Percentiles rank a stretch among this genome's conserved stretches.
Conservation (phyloP, 2,888 invertebrate species). For the Andrena praecox region DNA sequence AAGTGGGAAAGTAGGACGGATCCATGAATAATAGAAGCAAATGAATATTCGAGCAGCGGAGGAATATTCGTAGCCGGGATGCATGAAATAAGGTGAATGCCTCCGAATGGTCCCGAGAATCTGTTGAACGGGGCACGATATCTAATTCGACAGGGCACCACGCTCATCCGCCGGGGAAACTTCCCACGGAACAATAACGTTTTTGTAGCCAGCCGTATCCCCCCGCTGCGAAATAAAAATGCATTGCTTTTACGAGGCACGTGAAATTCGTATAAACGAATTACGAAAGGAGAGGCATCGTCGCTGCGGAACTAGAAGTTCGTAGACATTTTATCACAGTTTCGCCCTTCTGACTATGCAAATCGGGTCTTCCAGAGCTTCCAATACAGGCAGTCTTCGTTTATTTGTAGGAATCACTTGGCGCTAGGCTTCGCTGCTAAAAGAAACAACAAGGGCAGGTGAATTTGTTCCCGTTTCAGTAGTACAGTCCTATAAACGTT, state of each 20-base stretch:
- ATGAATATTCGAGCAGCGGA: constrained; percentile 60
- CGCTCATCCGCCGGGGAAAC: background rate
- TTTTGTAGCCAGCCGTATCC: background rate
- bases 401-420: too few species aligned
- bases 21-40: constrained; percentile 58
- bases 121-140: constrained; percentile 17
- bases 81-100: constrained; percentile 53
- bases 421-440: too few species aligned
- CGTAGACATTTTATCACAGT: background rate
- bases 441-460: too few species aligned
- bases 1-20: constrained; percentile 53
- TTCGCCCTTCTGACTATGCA: background rate
- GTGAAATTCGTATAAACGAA: constrained; percentile 21
- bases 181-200: constrained; percentile 2
- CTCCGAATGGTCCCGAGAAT: constrained; percentile 40
- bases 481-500: too few species aligned
- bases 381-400: background rate
- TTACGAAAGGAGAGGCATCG: constrained; percentile 7
- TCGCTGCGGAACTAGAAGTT: background rate
- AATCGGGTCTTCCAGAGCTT: background rate
- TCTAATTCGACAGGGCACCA: constrained; percentile 40
- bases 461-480: too few species aligned
- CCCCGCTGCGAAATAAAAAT: constrained; percentile 6
- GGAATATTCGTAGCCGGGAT: constrained; percentile 38
- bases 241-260: constrained; percentile 11